Evolutionary conservation across 2,797 vertebrate genomes (phyloP).

Genomic region (Hafferia zeledoni): DNA sequence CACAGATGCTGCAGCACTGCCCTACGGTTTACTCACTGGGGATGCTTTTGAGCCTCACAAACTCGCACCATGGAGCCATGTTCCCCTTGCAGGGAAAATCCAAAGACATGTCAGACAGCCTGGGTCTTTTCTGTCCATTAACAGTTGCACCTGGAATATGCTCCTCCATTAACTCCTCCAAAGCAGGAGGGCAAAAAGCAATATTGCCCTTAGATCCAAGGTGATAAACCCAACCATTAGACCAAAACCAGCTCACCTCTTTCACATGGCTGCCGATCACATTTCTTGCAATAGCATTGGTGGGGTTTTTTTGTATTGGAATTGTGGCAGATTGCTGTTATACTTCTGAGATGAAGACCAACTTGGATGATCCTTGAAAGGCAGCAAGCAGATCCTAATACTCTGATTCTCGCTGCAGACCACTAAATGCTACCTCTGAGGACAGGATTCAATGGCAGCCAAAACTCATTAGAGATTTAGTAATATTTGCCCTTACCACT

Average conservation of each 20-base stretch:
- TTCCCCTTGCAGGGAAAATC: not conserved
- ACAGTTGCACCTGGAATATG: not conserved
- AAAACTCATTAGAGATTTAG: not conserved
- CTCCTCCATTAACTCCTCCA: not conserved
- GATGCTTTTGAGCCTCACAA: not conserved
- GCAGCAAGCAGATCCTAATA: not conserved
- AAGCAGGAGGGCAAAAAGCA: not conserved
- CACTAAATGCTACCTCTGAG: not conserved
- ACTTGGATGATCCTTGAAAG: not conserved
- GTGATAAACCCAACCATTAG: not conserved
- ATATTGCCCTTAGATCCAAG: not conserved
- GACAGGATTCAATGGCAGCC: not conserved
- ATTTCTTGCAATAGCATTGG: not conserved
- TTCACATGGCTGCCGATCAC: not conserved
- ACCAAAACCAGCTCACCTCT: not conserved
- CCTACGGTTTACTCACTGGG: accelerated
- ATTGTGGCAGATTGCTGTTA: not conserved
- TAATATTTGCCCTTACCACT: not conserved
- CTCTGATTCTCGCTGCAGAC: not conserved
- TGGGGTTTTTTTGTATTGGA: not conserved
- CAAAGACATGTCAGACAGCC: not conserved
- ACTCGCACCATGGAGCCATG: accelerated
- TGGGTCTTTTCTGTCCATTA: not conserved
- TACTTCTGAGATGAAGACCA: not conserved
- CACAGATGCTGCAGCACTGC: not conserved